A percentile compares a stretch with the other conserved stretches of the same genome.
phyloP scores from a whole-genome alignment of 2,888 invertebrate genomes.

The Sinodicranocentrus sp. region DNA sequence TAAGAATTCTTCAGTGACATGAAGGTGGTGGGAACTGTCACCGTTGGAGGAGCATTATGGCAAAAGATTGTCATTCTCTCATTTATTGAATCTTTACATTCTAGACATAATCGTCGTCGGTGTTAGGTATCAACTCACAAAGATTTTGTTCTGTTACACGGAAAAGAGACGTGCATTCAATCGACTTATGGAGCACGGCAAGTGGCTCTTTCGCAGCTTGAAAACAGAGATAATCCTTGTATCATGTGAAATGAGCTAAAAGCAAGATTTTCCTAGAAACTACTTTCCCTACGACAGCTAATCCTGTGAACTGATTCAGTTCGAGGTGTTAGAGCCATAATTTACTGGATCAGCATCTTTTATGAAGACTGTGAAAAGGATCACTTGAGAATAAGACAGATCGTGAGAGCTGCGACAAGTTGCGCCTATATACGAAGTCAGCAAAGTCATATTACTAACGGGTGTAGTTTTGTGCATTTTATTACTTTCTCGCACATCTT shows the following conservation, averaged over 20 bases:
- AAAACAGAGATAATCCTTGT: constrained; percentile 55
- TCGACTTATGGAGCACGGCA: constrained; percentile 39
- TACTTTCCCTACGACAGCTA: constrained; percentile 55
- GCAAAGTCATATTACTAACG: background rate
- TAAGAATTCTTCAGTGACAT: constrained; percentile 44
- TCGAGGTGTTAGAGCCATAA: constrained; percentile 74
- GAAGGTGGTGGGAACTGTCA: constrained; percentile 34
- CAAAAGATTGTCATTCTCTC: constrained; percentile 41
- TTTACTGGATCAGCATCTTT: constrained; percentile 72
- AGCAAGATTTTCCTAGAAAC: constrained; percentile 68
- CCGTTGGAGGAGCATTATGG: constrained; percentile 34
- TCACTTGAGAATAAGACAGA: constrained; percentile 28
- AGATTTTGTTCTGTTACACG: constrained; percentile 8
- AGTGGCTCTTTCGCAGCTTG: constrained; percentile 32
- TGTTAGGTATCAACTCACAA: constrained; percentile 14
- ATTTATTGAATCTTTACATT: constrained; percentile 26
- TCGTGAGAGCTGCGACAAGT: constrained; percentile 46
- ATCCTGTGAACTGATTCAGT: constrained; percentile 73
- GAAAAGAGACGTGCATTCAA: constrained; percentile 30
- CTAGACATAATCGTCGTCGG: constrained; percentile 22
- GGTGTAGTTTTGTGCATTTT: no score
- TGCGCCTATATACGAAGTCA: background rate
- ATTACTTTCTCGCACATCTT: no score
- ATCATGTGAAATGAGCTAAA: constrained; percentile 54
- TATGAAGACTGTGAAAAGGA: constrained; percentile 40